phyloP scores from a whole-genome alignment of 2,113 vertebrate species.

The Tetraodon nigroviridis region DNA sequence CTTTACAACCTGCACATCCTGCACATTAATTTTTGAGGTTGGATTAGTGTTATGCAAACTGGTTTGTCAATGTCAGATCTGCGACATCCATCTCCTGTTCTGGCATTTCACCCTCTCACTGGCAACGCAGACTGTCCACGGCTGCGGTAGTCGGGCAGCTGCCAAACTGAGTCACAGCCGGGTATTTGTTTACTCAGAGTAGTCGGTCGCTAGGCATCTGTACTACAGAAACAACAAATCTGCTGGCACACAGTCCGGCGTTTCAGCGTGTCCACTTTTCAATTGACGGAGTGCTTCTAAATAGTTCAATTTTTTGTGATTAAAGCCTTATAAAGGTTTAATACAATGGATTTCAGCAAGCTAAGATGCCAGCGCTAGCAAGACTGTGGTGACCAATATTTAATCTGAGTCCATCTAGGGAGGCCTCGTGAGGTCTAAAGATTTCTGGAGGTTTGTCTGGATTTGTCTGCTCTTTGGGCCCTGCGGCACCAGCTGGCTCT shows the following conservation, averaged over 20 bases:
- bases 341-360: conserved; percentile 21
- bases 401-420: conserved; percentile 20
- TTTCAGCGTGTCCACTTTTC: conserved; percentile 43
- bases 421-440: conserved; percentile 15
- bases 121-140: conserved; percentile 43
- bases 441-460: background rate
- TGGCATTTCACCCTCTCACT: conserved; percentile 48
- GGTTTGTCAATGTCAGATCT: conserved; percentile 25
- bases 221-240: conserved; percentile 54
- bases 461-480: no score
- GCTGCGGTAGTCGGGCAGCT: conserved; percentile 50
- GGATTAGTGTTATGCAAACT: conserved; percentile 13
- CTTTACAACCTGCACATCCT: no score
- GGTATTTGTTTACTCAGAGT: conserved; percentile 61
- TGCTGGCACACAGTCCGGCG: conserved; percentile 45
- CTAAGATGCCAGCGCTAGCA: conserved; percentile 23
- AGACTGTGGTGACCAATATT: conserved; percentile 20
- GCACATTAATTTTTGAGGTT: no score
- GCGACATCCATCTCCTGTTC: conserved; percentile 40
- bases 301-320: conserved; percentile 35
- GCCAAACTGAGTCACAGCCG: conserved; percentile 63
- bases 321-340: conserved; percentile 22
- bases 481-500: no score
- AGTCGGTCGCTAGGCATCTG: conserved; percentile 55
- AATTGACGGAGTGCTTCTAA: conserved; percentile 33